Evolutionary conservation across 2,888 invertebrate species (phyloP).

Genomic region (Tanypteryx hageni): DNA sequence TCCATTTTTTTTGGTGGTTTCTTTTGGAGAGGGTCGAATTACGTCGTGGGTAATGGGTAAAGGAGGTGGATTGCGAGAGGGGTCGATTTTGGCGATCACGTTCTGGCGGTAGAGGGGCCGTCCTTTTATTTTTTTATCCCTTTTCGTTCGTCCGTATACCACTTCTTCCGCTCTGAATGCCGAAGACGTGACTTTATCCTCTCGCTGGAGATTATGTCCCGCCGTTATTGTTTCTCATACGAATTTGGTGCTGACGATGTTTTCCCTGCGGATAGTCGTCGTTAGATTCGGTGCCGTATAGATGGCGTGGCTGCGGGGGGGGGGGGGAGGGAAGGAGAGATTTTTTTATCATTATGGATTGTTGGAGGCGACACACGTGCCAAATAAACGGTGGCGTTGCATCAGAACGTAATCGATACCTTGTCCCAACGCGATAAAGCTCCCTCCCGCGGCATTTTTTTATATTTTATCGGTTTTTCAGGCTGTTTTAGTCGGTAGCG

Average conservation of each 20-base stretch:
- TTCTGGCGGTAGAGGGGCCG: background rate
- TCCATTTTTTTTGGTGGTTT: background rate
- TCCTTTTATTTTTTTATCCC: background rate
- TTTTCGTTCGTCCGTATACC: background rate
- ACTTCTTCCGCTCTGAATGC: constrained; percentile 6
- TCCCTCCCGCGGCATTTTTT: no score
- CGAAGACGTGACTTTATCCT: background rate
- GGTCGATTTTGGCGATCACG: background rate
- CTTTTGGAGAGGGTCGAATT: background rate
- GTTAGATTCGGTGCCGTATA: background rate
- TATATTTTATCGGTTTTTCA: no score
- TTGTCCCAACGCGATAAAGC: no score
- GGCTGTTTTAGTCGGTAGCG: no score
- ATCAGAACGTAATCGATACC: no score
- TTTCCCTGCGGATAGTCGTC: background rate
- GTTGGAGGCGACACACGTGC: no score
- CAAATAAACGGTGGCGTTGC: no score
- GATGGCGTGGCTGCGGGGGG: background rate
- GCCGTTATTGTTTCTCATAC: constrained; percentile 1
- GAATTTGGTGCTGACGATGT: background rate
- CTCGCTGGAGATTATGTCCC: background rate
- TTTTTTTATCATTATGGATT: no score
- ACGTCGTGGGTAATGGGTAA: background rate
- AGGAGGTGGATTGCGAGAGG: background rate
- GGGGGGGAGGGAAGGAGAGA: no score